Percentiles rank a stretch among this genome's conserved stretches.
phyloP scores from a whole-genome alignment of 2,113 vertebrate species.

The Pelmatolapia mariae region DNA sequence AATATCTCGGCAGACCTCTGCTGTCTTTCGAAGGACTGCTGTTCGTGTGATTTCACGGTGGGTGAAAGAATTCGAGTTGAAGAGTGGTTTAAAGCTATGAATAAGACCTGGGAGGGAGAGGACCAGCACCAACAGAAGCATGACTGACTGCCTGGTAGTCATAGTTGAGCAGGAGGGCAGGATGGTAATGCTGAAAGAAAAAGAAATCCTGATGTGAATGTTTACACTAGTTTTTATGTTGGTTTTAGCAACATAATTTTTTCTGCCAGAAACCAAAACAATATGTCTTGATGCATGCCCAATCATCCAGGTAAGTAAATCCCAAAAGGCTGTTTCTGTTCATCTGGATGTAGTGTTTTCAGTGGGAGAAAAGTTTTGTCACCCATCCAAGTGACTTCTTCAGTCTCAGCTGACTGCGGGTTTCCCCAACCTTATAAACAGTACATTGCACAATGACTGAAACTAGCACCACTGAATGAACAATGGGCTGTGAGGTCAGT shows the following conservation, averaged over 20 bases:
- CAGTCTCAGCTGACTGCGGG: background rate
- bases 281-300: background rate
- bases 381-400: background rate
- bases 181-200: rapidly evolving
- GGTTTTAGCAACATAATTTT: background rate
- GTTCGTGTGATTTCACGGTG: conserved; percentile 45
- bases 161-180: rapidly evolving
- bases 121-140: background rate
- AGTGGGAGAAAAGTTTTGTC: background rate
- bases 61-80: background rate
- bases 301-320: background rate
- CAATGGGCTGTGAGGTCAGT: background rate
- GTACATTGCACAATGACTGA: background rate
- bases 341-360: background rate
- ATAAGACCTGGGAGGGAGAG: background rate
- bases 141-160: background rate
- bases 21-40: conserved; percentile 55
- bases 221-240: background rate
- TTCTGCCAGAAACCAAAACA: background rate
- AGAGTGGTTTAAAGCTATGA: conserved; percentile 37
- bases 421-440: background rate
- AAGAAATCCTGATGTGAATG: background rate
- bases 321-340: background rate
- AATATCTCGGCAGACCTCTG: conserved; percentile 45
- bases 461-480: background rate